Evolutionary conservation across 2,113 vertebrate species (phyloP), one percentile per base, ranked within the genome.

Genomic region (Sinocyclocheilus rhinocerous): DNA sequence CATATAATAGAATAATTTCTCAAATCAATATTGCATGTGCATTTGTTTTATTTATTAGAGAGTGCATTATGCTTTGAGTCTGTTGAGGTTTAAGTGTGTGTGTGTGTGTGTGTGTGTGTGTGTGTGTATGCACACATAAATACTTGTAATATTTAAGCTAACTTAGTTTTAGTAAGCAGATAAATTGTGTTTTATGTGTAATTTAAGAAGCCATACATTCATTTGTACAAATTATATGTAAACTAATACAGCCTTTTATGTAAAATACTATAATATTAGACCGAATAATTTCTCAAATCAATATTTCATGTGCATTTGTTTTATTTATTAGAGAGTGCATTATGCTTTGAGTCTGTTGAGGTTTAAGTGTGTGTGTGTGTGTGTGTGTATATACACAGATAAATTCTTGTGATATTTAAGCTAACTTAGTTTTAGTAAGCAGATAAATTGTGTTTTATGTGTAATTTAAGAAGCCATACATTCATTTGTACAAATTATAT

Each of bases 211-310:
- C 9, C 33, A 42, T 42, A 6, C 2, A 3, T 61, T 36, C 18
- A 79, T 79, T 52, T 76, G 33, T 61, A 8, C 33, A 65, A 63
- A 61, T 29, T 24, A 20, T n/a, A 61, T 48, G 59, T 81, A 81
- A 67, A 81, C 79, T 48, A 29, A 81, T 81, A 67, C 61, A 81
- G 57, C 79, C 24, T 81, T 81, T 65, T 67, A 63, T 48, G 42
- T 81, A 59, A 48, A 65, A 79, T 36, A 79, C 26, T 59, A 65
- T 63, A 36, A 24, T 63, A 42, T 65, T 42, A 81, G 52, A 18
- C 52, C 3, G 0, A 42, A 22, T 77, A n/a, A n/a, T n/a, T n/a
- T n/a, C n/a, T n/a, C n/a, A n/a, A n/a, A n/a, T n/a, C n/a, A n/a
- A n/a, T n/a, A n/a, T n/a, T n/a, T n/a, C n/a, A n/a, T n/a, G n/a